Base-by-base conservation (phyloP, 2,797 vertebrate genomes). In the Arrhamphus sclerolepis region DNA sequence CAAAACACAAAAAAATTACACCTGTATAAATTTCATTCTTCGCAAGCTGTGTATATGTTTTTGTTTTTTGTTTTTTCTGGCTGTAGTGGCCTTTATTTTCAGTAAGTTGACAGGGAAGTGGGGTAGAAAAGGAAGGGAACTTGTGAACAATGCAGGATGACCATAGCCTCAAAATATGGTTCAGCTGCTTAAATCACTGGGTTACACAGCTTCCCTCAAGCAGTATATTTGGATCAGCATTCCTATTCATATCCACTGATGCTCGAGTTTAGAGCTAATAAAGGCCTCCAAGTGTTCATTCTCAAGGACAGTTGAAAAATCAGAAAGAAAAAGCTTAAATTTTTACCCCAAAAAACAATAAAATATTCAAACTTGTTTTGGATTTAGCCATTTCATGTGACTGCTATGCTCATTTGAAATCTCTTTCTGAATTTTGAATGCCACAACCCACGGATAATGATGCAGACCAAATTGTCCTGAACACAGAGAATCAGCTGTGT, bases 221-320 rank as follows among this genome's bases (percentile, higher is more conserved):
- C n/a, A n/a, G n/a, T n/a, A n/a, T n/a, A n/a, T n/a, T n/a, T n/a
- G n/a, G n/a, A n/a, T n/a, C n/a, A n/a, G n/a, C n/a, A n/a, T n/a
- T n/a, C n/a, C n/a, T 78, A 87, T 81, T 20, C 84, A 82, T 80
- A 75, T 65, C 65, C 78, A 89, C 87, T 69, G 84, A 91, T 89
- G 78, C 67, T 40, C 60, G 64, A 80, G 39, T 83, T 74, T 41
- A 28, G 48, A 64, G 53, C 66, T 65, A 75, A 77, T 70, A 55
- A 62, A 60, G 62, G 58, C 64, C 69, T 81, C 47, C 77, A 82
- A 73, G 82, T 81, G 69, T 77, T 76, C 62, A 28, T n/a, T 57
- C 60, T 78, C 72, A 79, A 81, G 82, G 69, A 70, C 55, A 63
- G 40, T 41, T 6, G 22, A 46, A 38, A 56, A 65, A 62, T 56